A percentile compares a stretch with the other conserved stretches of the same genome.
These are phyloP conservation scores for Pomacea maculata DNA, from an alignment of 1,140 invertebrate species.

Conservation along the genomic window DNA sequence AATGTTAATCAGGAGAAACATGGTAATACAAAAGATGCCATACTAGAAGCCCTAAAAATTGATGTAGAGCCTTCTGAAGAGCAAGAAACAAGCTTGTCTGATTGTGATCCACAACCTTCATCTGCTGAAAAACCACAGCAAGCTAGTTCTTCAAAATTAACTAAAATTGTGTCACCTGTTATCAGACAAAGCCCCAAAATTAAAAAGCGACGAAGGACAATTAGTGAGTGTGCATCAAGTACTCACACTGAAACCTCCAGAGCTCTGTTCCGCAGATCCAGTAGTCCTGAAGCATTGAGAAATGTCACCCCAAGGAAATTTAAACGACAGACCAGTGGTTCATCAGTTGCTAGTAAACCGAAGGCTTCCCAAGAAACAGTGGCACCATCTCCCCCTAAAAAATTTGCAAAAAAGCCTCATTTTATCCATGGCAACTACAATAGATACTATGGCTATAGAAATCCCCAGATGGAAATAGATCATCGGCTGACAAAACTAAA, in stretches of 20 bases:
- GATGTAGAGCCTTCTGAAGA: conserved; percentile 38
- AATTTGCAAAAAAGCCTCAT: conserved; percentile 39
- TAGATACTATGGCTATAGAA: conserved; percentile 95
- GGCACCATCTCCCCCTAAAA: conserved; percentile 5
- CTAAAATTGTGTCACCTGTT: conserved; percentile 90
- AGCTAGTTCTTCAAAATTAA: conserved; percentile 24
- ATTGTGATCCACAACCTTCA: neutral
- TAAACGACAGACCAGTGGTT: conserved; percentile 33
- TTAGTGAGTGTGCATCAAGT: conserved; percentile 38
- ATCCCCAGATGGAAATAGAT: conserved; percentile 82
- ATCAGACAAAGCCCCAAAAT: conserved; percentile 80
- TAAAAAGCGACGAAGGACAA: conserved; percentile 69
- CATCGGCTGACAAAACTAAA: conserved; percentile 83
- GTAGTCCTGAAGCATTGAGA: conserved; percentile 36
- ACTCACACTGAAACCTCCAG: conserved; percentile 9
- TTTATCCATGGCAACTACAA: conserved; percentile 97
- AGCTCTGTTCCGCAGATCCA: conserved; percentile 22
- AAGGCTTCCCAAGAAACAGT: conserved; percentile 20
- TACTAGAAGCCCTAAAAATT: conserved; percentile 51
- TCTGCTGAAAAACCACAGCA: neutral
- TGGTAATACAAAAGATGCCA: conserved; percentile 33
- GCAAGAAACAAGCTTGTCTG: neutral
- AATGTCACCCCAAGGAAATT: conserved; percentile 30
- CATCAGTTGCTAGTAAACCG: conserved; percentile 21
- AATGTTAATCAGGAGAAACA: conserved; percentile 3